These are phyloP conservation scores for Myotis brandtii DNA, from an alignment of 2,113 vertebrate genomes.

Conservation along the genomic window DNA sequence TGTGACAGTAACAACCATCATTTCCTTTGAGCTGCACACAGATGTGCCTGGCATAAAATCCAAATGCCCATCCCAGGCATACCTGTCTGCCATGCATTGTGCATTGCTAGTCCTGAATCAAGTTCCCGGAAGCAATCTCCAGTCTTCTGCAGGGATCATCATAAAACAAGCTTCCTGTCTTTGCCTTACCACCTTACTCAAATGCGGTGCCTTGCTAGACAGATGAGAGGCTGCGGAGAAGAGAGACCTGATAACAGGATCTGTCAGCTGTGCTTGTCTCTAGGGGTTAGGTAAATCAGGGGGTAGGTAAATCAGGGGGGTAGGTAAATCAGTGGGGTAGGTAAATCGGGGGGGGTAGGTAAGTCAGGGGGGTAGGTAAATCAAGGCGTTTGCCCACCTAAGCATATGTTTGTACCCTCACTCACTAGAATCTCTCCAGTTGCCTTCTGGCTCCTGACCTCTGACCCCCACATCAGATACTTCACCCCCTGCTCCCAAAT, in stretches of 20 bases:
- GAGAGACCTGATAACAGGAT: slow-evolving; percentile 47
- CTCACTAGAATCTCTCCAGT: slow-evolving; percentile 11
- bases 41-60: neutral
- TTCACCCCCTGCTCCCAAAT: slow-evolving; percentile 26
- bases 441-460: slow-evolving; percentile 6
- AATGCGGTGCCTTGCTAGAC: neutral
- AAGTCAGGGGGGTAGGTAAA: slow-evolving; percentile 17
- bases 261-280: neutral
- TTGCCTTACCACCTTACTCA: neutral
- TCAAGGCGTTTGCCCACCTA: slow-evolving; percentile 26
- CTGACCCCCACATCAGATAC: neutral
- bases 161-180: neutral
- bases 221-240: slow-evolving; percentile 43
- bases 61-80: neutral
- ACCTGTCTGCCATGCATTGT: neutral
- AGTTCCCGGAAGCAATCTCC: neutral
- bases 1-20: neutral
- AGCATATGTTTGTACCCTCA: slow-evolving; percentile 14
- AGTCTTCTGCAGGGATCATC: neutral
- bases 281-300: neutral
- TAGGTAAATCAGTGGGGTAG: no score
- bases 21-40: slow-evolving; percentile 36
- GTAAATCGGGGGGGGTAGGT: neutral
- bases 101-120: neutral
- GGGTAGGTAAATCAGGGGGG: neutral